Evolutionary conservation across 2,797 vertebrate species (phyloP).

Genomic region (Furcifer pardalis): DNA sequence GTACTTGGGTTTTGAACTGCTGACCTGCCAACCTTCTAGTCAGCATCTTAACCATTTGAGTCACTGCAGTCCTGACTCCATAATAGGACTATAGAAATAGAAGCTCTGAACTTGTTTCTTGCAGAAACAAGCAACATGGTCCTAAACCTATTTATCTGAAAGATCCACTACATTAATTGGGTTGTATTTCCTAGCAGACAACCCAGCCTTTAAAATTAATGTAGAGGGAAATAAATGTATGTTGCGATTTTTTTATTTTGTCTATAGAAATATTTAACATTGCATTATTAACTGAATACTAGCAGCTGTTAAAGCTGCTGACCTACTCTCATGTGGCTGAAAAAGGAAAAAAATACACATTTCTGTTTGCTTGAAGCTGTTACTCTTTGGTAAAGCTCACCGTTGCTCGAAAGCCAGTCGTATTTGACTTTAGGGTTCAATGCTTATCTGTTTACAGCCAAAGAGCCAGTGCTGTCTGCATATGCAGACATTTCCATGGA

Average conservation of each 20-base stretch:
- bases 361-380: conserved; percentile 41
- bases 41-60: no score
- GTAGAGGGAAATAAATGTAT: neutral
- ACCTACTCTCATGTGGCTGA: neutral
- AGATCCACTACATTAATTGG: no score
- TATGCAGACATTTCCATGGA: no score
- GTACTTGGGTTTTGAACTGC: no score
- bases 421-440: no score
- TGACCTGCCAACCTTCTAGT: no score
- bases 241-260: neutral
- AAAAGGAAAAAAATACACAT: conserved; percentile 12
- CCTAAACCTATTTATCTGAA: neutral
- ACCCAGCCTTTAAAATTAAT: neutral
- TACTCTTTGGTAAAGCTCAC: neutral
- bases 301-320: neutral
- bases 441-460: no score
- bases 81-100: no score
- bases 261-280: neutral
- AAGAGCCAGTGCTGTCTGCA: no score
- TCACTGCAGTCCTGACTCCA: no score
- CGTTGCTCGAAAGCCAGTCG: no score
- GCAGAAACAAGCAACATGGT: neutral
- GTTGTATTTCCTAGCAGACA: neutral
- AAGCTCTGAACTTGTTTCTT: neutral
- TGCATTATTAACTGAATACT: neutral